Evolutionary conservation across 2,797 vertebrate genomes (phyloP).

Genomic region (Atherinosoma microstoma): DNA sequence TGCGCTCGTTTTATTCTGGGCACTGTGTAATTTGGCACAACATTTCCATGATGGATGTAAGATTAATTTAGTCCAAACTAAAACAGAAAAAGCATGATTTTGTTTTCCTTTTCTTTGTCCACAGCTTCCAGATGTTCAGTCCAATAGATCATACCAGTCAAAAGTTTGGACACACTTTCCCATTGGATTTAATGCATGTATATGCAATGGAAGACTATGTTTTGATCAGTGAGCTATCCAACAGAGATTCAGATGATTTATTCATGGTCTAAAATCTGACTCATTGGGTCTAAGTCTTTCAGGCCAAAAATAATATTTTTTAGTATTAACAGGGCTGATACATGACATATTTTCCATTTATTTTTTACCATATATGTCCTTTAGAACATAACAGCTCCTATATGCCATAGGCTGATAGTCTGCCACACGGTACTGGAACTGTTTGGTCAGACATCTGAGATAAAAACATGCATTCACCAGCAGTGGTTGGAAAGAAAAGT

Average conservation of each 20-base stretch:
- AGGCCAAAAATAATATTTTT: neutral
- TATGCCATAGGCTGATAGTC: neutral
- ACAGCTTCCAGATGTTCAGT: constrained; percentile 1
- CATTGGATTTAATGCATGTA: no score
- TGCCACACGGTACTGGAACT: constrained; percentile 2
- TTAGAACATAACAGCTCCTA: no score
- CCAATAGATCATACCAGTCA: neutral
- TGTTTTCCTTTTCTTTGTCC: neutral
- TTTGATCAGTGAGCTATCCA: neutral
- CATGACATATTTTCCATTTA: neutral
- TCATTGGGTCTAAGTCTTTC: neutral
- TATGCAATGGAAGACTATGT: neutral
- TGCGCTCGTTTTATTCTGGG: neutral
- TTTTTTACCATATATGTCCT: neutral
- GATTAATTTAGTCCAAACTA: constrained; percentile 1
- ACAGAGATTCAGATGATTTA: neutral
- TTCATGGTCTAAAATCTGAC: neutral
- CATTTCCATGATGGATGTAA: neutral
- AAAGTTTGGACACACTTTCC: no score
- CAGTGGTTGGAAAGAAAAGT: constrained; percentile 14
- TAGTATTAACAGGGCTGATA: neutral
- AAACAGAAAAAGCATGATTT: constrained; percentile 12
- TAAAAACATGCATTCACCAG: constrained; percentile 12
- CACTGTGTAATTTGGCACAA: constrained; percentile 11
- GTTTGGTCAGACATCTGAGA: constrained; percentile 12